phyloP scores from a whole-genome alignment of 2,888 invertebrate species.

The Omphaloscelis lunosa region DNA sequence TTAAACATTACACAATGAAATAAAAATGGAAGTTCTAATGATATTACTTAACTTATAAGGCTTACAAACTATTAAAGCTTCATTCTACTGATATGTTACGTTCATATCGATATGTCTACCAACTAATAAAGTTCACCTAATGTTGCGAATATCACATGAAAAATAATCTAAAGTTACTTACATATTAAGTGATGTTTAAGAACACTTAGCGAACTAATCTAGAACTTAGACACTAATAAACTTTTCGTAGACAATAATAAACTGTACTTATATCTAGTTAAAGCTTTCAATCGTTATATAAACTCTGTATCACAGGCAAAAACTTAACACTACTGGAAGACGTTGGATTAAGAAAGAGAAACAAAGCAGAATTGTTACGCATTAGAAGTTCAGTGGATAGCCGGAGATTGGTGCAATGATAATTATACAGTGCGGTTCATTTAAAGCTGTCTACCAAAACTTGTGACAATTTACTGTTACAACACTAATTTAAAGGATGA shows the following conservation, averaged over 20 bases:
- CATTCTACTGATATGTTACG: constrained; percentile 69
- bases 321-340: constrained; percentile 87
- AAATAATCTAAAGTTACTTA: constrained; percentile 49
- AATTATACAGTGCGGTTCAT: constrained; percentile 87
- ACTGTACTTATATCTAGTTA: constrained; percentile 81
- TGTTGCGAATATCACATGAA: constrained; percentile 62
- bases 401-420: constrained; percentile 82
- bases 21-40: constrained; percentile 39
- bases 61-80: constrained; percentile 84
- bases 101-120: constrained; percentile 46
- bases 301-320: constrained; percentile 86
- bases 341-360: constrained; percentile 77
- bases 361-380: constrained; percentile 64
- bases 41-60: constrained; percentile 36
- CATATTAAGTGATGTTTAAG: constrained; percentile 48
- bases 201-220: constrained; percentile 45
- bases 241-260: constrained; percentile 71
- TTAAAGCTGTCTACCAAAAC: constrained; percentile 91
- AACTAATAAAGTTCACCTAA: constrained; percentile 52
- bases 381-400: constrained; percentile 78
- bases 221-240: constrained; percentile 65
- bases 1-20: constrained; percentile 41
- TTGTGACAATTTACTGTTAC: constrained; percentile 84
- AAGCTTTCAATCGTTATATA: constrained; percentile 79
- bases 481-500: constrained; percentile 79